phyloP scores from a whole-genome alignment of 1,140 invertebrate genomes.

The Drosophila kohkoa region DNA sequence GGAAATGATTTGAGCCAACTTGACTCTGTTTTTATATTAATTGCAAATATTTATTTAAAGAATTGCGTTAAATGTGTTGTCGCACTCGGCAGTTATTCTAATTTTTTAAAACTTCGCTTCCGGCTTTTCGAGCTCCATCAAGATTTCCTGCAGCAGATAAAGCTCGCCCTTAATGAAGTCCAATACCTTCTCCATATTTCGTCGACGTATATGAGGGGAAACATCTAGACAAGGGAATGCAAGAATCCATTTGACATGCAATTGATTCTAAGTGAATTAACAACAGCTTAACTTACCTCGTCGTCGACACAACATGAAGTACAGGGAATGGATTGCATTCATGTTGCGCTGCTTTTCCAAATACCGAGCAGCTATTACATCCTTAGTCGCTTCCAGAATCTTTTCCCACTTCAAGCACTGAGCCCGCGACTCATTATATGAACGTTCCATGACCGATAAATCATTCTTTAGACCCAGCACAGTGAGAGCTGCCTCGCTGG shows the following conservation, averaged over 20 bases:
- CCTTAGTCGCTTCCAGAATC: slow-evolving; percentile 67
- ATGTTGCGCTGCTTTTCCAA: slow-evolving; percentile 62
- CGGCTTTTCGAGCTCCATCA: slow-evolving; percentile 48
- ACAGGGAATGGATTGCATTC: slow-evolving; percentile 61
- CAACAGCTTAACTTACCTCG: slow-evolving; percentile 34
- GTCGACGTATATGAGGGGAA: neutral
- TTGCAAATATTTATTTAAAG: slow-evolving; percentile 3
- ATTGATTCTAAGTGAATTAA: neutral
- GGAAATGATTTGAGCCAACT: neutral
- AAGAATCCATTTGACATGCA: neutral
- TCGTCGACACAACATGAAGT: slow-evolving; percentile 61
- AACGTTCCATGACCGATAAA: slow-evolving; percentile 65
- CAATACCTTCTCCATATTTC: slow-evolving; percentile 53
- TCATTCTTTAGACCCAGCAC: slow-evolving; percentile 82
- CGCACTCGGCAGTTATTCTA: slow-evolving; percentile 24
- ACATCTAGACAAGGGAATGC: slow-evolving; percentile 21
- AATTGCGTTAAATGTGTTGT: neutral
- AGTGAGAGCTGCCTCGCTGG: slow-evolving; percentile 74
- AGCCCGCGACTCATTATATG: slow-evolving; percentile 62
- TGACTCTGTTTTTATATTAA: neutral
- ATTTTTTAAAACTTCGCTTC: neutral
- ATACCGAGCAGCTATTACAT: slow-evolving; percentile 45
- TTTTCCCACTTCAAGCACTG: slow-evolving; percentile 77
- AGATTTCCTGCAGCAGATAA: slow-evolving; percentile 61
- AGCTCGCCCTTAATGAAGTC: slow-evolving; percentile 76